Evolutionary conservation across 2,888 invertebrate species (phyloP).

Genomic region (Trissonchulus sp.): DNA sequence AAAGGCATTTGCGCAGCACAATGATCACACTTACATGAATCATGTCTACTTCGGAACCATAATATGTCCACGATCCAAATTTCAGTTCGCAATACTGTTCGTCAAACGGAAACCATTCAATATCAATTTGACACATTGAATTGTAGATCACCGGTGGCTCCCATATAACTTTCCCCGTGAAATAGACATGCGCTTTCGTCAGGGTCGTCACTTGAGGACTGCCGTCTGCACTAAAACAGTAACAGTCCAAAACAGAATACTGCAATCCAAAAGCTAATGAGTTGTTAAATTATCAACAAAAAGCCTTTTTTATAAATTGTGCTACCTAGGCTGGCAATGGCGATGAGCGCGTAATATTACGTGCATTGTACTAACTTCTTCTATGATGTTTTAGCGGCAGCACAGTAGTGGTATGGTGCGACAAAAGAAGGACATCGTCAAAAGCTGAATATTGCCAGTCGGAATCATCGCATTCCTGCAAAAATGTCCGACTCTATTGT

Average conservation of each 20-base stretch:
- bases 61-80: constrained; percentile 50
- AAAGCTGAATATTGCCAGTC: too few relatives aligned
- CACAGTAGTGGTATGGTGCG: too few relatives aligned
- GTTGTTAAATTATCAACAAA: neutral
- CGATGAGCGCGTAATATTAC: too few relatives aligned
- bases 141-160: constrained; percentile 47
- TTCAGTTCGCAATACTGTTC: constrained; percentile 48
- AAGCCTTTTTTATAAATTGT: neutral
- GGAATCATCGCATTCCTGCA: too few relatives aligned
- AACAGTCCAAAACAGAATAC: too few relatives aligned
- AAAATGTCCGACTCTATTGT: too few relatives aligned
- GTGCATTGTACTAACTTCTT: too few relatives aligned
- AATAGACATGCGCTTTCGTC: constrained; percentile 44
- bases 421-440: too few relatives aligned
- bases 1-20: too few relatives aligned
- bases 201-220: constrained; percentile 45
- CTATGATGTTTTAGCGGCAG: too few relatives aligned
- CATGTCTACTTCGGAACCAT: constrained; percentile 47
- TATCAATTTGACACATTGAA: constrained; percentile 48
- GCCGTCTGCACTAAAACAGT: constrained; percentile 45
- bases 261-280: neutral
- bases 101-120: constrained; percentile 41
- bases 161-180: constrained; percentile 44
- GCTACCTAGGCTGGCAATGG: neutral
- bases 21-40: constrained; percentile 46